These are phyloP conservation scores for Rhinichthys klamathensis DNA, from an alignment of 2,113 vertebrate species.

Conservation along the genomic window DNA sequence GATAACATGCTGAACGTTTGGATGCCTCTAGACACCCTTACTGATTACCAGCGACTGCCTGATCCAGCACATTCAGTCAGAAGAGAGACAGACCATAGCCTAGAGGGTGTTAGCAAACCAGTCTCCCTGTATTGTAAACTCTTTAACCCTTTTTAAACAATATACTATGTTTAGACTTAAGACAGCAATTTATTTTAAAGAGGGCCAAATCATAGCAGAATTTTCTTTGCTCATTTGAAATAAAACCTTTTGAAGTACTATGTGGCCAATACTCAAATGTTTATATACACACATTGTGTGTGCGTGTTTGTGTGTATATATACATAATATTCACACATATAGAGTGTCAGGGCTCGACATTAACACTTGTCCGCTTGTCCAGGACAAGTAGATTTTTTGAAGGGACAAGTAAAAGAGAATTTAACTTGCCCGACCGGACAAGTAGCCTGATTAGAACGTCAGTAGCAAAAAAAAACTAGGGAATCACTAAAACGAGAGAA, in stretches of 20 bases:
- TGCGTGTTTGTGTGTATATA: too few species aligned
- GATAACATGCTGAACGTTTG: slow-evolving; percentile 51
- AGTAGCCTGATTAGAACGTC: too few species aligned
- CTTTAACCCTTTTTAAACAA: not conserved
- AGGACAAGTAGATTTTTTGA: too few species aligned
- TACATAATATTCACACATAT: too few species aligned
- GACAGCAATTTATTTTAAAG: not conserved
- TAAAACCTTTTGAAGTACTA: too few species aligned
- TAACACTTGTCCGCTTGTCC: too few species aligned
- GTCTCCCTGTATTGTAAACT: not conserved
- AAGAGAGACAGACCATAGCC: slow-evolving; percentile 24
- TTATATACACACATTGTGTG: not conserved
- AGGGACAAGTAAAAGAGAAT: too few species aligned
- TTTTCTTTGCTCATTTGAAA: not conserved
- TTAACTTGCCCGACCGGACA: too few species aligned
- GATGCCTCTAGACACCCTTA: slow-evolving; percentile 33
- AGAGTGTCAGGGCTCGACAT: too few species aligned
- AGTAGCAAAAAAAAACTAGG: too few species aligned
- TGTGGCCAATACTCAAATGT: not conserved
- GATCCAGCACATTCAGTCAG: slow-evolving; percentile 37
- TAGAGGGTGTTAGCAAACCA: not conserved
- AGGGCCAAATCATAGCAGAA: too few species aligned
- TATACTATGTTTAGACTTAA: not conserved
- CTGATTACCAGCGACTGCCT: slow-evolving; percentile 44
- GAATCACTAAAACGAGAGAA: too few species aligned